phyloP scores from a whole-genome alignment of 1,140 invertebrate genomes.

The Maniola jurtina region DNA sequence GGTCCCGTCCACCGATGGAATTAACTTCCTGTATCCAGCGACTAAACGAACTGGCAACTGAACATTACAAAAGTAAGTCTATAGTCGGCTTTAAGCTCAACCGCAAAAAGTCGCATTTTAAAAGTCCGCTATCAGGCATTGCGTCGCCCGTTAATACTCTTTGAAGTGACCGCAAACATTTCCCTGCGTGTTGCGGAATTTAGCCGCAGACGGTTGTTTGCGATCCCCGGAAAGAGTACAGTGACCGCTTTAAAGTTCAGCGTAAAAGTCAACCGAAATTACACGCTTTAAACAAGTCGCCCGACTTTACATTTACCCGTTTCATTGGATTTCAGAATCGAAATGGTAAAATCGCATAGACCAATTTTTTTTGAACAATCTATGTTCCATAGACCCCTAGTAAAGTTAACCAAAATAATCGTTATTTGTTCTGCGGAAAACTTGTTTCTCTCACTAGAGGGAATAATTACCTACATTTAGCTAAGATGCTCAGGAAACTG shows the following conservation, averaged over 20 bases:
- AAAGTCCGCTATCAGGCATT: neutral
- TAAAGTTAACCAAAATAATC: no score
- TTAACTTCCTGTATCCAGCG: no score
- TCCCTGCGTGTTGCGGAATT: constrained; percentile 11
- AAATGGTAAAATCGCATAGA: no score
- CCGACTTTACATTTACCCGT: neutral
- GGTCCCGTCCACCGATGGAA: no score
- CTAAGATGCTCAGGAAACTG: no score
- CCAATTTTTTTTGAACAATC: no score
- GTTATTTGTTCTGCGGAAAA: no score
- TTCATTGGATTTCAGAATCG: no score
- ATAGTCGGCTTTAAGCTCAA: neutral
- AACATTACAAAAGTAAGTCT: neutral
- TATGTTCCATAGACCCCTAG: no score
- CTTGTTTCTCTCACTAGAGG: no score
- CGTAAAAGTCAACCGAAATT: neutral
- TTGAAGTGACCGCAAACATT: constrained; percentile 13
- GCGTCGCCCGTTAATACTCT: constrained; percentile 7
- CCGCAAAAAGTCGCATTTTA: constrained; percentile 7
- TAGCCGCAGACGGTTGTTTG: constrained; percentile 4
- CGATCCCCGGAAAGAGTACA: neutral
- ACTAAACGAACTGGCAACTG: no score
- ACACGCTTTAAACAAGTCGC: neutral
- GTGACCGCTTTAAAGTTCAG: neutral
- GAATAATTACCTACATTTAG: no score